Evolutionary conservation across 1,140 invertebrate genomes (phyloP).

Genomic region (Drosophila yakuba): DNA sequence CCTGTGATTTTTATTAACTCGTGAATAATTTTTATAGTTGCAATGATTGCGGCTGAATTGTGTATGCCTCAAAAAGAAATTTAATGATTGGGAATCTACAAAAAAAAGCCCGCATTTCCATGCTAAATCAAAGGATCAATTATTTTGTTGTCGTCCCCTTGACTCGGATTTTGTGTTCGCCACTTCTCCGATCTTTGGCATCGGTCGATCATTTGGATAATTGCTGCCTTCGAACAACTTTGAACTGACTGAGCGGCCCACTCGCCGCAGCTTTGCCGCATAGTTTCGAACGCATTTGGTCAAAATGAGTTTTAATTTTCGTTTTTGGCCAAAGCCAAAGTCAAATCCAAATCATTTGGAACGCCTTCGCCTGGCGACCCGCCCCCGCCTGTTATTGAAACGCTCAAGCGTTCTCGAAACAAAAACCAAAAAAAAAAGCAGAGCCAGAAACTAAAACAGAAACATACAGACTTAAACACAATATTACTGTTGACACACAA

Average conservation of each 20-base stretch:
- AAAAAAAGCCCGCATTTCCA: not conserved
- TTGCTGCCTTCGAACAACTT: conserved; percentile 43
- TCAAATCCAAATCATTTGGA: conserved; percentile 38
- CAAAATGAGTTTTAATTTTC: conserved; percentile 77
- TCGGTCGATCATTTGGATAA: conserved; percentile 40
- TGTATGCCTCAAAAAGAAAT: not conserved
- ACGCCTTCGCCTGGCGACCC: conserved; percentile 42
- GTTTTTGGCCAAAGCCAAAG: conserved; percentile 67
- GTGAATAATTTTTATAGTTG: not conserved
- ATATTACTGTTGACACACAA: conserved; percentile 50
- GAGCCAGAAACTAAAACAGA: conserved; percentile 19
- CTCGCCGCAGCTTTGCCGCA: conserved; percentile 49
- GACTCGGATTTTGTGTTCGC: conserved; percentile 14
- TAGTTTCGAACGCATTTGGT: conserved; percentile 68
- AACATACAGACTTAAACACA: conserved; percentile 31
- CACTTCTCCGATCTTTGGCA: conserved; percentile 16
- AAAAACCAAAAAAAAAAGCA: not conserved
- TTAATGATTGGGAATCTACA: not conserved
- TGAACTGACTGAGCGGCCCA: conserved; percentile 65
- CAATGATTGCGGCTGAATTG: not conserved
- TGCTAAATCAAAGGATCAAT: not conserved
- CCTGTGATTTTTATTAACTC: not conserved
- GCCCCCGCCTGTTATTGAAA: conserved; percentile 59
- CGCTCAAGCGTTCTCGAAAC: conserved; percentile 56
- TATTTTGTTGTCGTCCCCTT: conserved; percentile 14